Percentiles rank a stretch among this genome's conserved stretches.
Conservation (phyloP, 1,140 invertebrate species). For the Stenopsyche tienmushanensis region DNA sequence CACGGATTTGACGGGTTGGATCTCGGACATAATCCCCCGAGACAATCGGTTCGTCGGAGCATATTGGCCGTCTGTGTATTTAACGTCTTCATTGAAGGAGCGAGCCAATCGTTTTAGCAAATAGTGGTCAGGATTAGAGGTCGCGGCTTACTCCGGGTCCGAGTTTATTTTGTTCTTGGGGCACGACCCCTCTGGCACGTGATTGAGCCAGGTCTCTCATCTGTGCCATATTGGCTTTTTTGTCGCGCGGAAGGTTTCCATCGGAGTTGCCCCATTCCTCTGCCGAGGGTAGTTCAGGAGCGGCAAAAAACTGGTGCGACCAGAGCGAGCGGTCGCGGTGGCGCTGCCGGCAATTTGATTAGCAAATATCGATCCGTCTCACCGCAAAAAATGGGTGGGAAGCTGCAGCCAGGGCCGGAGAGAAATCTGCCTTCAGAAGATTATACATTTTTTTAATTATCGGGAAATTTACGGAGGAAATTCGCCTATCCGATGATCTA, state of each 20-base stretch:
- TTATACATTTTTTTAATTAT: no score
- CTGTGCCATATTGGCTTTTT: neutral
- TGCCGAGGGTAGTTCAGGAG: neutral
- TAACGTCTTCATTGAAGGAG: no score
- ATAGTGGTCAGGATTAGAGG: no score
- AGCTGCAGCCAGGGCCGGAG: neutral
- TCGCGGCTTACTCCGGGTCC: no score
- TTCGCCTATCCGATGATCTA: no score
- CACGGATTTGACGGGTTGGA: no score
- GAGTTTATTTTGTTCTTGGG: neutral
- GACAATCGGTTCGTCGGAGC: neutral
- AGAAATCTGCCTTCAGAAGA: no score
- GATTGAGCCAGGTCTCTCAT: neutral
- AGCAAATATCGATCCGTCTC: conserved; percentile 27
- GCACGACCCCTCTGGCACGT: neutral
- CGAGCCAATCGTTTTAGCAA: no score
- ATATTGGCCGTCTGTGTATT: no score
- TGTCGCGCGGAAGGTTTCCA: conserved; percentile 5
- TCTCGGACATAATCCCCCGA: no score
- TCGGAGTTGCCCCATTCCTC: neutral
- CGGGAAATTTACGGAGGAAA: no score
- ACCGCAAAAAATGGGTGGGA: conserved; percentile 14
- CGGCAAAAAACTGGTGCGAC: conserved; percentile 16
- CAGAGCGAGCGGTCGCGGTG: neutral
- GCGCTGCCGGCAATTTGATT: conserved; percentile 20